phyloP scores from a whole-genome alignment of 2,113 vertebrate genomes.

The Galemys pyrenaicus region DNA sequence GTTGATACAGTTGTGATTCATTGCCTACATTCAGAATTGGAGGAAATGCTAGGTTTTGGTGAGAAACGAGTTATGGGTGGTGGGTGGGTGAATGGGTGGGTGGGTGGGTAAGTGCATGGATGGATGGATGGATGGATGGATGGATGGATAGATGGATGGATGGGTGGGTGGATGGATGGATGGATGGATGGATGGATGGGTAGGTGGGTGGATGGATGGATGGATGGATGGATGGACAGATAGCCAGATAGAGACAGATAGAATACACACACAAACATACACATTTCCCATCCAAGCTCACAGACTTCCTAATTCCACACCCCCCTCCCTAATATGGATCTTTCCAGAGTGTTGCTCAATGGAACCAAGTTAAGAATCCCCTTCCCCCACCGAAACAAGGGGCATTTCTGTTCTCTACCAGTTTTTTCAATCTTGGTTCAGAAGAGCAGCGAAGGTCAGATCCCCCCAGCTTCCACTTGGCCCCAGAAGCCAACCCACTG shows the following conservation, averaged over 20 bases:
- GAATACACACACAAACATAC: too few species aligned
- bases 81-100: too few species aligned
- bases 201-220: too few species aligned
- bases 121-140: too few species aligned
- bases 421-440: not conserved
- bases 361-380: not conserved
- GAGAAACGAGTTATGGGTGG: not conserved
- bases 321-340: not conserved
- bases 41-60: not conserved
- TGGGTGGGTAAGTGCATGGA: too few species aligned
- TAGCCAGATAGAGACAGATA: too few species aligned
- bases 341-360: not conserved
- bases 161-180: too few species aligned
- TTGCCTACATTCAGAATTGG: not conserved
- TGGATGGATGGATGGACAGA: too few species aligned
- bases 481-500: not conserved
- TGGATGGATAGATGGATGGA: too few species aligned
- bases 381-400: not conserved
- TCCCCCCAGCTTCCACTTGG: not conserved
- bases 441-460: not conserved
- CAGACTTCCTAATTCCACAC: not conserved
- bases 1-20: not conserved
- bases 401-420: accelerated
- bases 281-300: not conserved
- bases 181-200: too few species aligned